Conservation (phyloP, 2,797 vertebrate species). For the Pipistrellus kuhlii region DNA sequence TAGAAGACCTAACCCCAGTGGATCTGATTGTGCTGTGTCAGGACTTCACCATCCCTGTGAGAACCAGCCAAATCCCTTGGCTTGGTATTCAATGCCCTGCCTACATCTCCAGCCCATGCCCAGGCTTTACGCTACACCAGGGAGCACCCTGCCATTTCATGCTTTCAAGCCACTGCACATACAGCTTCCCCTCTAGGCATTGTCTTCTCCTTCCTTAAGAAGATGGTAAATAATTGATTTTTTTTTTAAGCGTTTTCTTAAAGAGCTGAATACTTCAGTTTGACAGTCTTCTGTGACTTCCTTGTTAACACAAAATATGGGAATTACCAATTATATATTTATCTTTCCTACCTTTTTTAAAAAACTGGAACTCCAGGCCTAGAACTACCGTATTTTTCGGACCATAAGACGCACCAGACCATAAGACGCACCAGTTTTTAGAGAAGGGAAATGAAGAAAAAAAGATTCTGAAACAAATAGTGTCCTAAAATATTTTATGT, state of each 20-base stretch:
- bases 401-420: too few relatives aligned
- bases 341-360: not conserved
- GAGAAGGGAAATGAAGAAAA: too few relatives aligned
- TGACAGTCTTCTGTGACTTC: not conserved
- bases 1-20: not conserved
- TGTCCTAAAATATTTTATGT: too few relatives aligned
- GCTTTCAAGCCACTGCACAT: not conserved
- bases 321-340: not conserved
- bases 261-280: not conserved
- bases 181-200: not conserved
- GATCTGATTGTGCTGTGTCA: not conserved
- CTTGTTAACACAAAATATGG: not conserved
- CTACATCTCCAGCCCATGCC: not conserved
- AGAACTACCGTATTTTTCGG: too few relatives aligned
- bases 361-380: not conserved
- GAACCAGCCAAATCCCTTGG: not conserved
- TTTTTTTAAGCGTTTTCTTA: not conserved
- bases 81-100: not conserved
- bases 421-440: too few relatives aligned
- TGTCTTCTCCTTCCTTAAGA: not conserved
- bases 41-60: rapidly evolving
- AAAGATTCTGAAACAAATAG: too few relatives aligned
- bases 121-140: not conserved
- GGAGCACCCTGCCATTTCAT: not conserved
- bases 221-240: not conserved